Evolutionary conservation across 2,888 invertebrate genomes (phyloP), one percentile per base, ranked within the genome.

Genomic region (Sinopyrophorus schimmeli): DNA sequence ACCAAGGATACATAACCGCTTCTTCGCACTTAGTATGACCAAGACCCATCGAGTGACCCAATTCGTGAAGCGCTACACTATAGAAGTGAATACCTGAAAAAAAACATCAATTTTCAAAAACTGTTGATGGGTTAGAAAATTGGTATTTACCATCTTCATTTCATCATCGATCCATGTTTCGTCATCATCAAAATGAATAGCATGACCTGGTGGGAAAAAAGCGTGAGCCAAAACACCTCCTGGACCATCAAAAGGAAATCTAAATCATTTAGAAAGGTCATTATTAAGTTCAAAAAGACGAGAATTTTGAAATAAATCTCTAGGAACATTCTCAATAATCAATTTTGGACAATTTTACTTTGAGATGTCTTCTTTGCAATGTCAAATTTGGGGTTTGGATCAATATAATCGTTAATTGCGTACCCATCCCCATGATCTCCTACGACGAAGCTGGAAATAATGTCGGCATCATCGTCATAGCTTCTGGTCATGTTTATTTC

Each of bases 391-490:
- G n/a, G n/a, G n/a, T n/a, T n/a, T n/a, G n/a, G n/a, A n/a, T n/a
- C n/a, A n/a, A n/a, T n/a, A n/a, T n/a, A n/a, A n/a, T n/a, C n/a
- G n/a, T n/a, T 12, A 9, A 3, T 11, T 9, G 14, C 27, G 3
- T 27, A 27, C 27, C 9, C 9, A 10, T 10, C 7, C 6, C 27
- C 27, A 60, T 89, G 89, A 56, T 81, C 76, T 24, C 79, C 78
- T 16, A 77, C 76, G 1, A 81, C 85, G 73, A 91, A 92, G 1
- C 81, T 78, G 10, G 91, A 79, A 43, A 83, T 78, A 54, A 92
- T 89, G 66, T 91, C 89, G 0, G 89, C 87, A 5, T 77, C 73
- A 1, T 78, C 77, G 41, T 75, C 69, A 3, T 73, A 67, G 9
- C 75, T 65, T 47, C 74, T 74, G 7, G 70, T 65, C 68, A 88